Conservation (phyloP, 2,888 invertebrate genomes). For the Eudemis profundana region DNA sequence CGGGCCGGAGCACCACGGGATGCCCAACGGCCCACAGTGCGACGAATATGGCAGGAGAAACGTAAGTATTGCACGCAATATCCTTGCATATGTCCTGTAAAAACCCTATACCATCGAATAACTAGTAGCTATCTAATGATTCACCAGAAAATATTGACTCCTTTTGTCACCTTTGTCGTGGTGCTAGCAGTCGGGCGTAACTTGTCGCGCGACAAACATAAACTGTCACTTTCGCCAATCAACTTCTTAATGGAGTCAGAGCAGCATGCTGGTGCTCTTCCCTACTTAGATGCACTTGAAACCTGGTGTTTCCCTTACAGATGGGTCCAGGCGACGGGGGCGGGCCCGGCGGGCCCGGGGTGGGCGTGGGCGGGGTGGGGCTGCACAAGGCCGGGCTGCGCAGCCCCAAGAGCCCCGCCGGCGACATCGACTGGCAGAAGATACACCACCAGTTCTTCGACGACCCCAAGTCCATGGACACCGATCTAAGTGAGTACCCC, state of each 20-base stretch:
- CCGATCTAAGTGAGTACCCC: constrained; percentile 70
- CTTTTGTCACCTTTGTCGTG: too few relatives aligned
- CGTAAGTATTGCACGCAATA: constrained; percentile 59
- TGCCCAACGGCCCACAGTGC: constrained; percentile 79
- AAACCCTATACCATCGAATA: too few relatives aligned
- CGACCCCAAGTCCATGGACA: constrained; percentile 87
- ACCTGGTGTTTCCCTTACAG: constrained; percentile 52
- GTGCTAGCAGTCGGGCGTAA: too few relatives aligned
- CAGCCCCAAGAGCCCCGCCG: constrained; percentile 76
- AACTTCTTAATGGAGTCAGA: too few relatives aligned
- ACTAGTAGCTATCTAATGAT: too few relatives aligned
- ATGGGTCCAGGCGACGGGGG: constrained; percentile 81
- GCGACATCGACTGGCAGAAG: constrained; percentile 96
- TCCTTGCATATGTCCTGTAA: background rate
- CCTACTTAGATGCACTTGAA: too few relatives aligned
- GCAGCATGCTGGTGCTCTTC: too few relatives aligned
- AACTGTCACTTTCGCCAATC: too few relatives aligned
- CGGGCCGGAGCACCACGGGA: constrained; percentile 77
- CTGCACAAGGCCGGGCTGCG: constrained; percentile 63
- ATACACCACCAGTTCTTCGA: constrained; percentile 95
- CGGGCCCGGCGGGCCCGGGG: constrained; percentile 63
- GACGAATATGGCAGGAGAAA: constrained; percentile 75
- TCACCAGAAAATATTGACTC: too few relatives aligned
- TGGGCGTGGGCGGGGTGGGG: constrained; percentile 52
- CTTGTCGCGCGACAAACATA: too few relatives aligned